A percentile compares a stretch with the other conserved stretches of the same genome.
Conservation (phyloP, 2,797 vertebrate genomes). For the Moxostoma hubbsi region DNA sequence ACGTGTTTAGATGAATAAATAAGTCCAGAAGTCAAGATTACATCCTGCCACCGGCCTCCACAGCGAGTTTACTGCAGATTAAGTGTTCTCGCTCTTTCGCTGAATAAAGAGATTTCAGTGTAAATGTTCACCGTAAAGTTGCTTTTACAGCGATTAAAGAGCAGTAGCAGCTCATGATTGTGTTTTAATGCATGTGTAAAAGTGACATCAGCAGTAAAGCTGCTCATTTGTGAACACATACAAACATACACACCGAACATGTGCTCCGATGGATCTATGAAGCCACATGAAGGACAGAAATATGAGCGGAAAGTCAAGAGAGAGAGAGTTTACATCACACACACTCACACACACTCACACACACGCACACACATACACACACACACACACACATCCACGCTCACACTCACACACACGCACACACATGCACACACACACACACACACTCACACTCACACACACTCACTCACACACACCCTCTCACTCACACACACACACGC, state of each 20-base stretch:
- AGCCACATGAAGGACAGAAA: conserved; percentile 5
- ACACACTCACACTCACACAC: too few relatives aligned
- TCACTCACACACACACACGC: too few relatives aligned
- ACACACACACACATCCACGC: not conserved
- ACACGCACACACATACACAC: too few relatives aligned
- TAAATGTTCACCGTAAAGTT: conserved; percentile 12
- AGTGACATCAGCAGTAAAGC: too few relatives aligned
- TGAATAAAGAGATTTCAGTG: not conserved
- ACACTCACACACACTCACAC: too few relatives aligned
- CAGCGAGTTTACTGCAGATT: conserved; percentile 15
- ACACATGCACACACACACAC: too few relatives aligned
- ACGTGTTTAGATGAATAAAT: conserved; percentile 22
- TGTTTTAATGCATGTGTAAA: conserved; percentile 30
- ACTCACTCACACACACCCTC: too few relatives aligned
- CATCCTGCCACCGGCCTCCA: not conserved
- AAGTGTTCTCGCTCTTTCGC: not conserved
- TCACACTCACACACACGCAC: too few relatives aligned
- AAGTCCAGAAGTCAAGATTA: conserved; percentile 12
- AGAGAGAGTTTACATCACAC: too few relatives aligned
- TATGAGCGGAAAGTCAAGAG: conserved; percentile 13
- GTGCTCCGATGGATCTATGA: not conserved
- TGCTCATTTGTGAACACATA: too few relatives aligned
- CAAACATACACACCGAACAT: not conserved
- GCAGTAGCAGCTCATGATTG: conserved; percentile 16
- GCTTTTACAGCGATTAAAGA: conserved; percentile 35